Evolutionary conservation across 2,797 vertebrate species (phyloP).

Genomic region (Neostethus bicornis): DNA sequence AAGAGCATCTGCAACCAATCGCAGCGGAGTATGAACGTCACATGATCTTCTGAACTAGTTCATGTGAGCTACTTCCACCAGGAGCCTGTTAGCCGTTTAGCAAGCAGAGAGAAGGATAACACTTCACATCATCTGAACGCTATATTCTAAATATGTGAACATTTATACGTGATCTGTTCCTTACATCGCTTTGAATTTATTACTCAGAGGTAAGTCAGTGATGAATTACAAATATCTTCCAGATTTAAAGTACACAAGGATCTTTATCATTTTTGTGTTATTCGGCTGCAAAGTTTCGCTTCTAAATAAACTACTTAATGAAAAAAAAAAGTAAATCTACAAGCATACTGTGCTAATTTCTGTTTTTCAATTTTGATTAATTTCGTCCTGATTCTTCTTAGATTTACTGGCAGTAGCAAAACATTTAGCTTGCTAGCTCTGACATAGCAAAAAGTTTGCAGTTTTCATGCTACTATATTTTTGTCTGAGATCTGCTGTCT

Average conservation of each 20-base stretch:
- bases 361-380: neutral
- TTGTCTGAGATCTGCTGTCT: neutral
- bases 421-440: constrained; percentile 14
- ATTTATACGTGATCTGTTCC: neutral
- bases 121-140: neutral
- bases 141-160: constrained; percentile 4
- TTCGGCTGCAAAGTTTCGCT: constrained; percentile 6
- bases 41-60: constrained; percentile 12
- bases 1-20: constrained; percentile 30
- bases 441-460: neutral
- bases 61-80: constrained; percentile 13
- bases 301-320: neutral
- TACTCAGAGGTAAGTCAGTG: constrained; percentile 40
- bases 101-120: neutral
- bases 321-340: accelerated
- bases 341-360: neutral
- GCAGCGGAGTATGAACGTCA: neutral
- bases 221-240: neutral
- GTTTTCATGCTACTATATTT: neutral
- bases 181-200: constrained; percentile 1
- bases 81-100: constrained; percentile 11
- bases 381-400: neutral
- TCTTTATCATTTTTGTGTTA: neutral
- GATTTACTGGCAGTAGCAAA: neutral
- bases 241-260: constrained; percentile 14